Evolutionary conservation across 30 jellyfish, hydroid and myxozoan species (phyloP).

Genomic region (Aurelia coerulea): DNA sequence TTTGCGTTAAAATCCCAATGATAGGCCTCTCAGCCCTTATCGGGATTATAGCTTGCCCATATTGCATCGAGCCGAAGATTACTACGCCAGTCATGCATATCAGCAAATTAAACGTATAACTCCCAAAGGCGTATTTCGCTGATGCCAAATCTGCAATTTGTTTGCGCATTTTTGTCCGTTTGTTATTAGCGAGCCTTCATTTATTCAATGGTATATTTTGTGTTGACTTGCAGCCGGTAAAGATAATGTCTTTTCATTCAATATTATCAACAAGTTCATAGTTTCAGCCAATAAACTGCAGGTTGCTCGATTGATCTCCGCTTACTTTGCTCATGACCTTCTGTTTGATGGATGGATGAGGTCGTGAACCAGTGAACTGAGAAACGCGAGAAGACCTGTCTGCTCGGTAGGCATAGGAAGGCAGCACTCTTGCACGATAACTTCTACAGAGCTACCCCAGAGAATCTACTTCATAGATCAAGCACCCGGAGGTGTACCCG

Average conservation of each 20-base stretch:
- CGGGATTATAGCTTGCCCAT: slow-evolving; percentile 25
- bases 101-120: neutral
- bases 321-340: slow-evolving; percentile 3
- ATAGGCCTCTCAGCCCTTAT: slow-evolving; percentile 62
- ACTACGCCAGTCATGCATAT: slow-evolving; percentile 7
- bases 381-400: no score
- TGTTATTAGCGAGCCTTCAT: no score
- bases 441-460: no score
- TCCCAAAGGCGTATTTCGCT: neutral
- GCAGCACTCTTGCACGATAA: no score
- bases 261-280: neutral
- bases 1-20: slow-evolving; percentile 62
- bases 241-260: neutral
- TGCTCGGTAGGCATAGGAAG: no score
- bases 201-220: no score
- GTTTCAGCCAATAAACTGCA: neutral
- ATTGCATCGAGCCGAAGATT: slow-evolving; percentile 5
- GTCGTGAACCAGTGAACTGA: no score
- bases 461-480: no score
- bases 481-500: no score
- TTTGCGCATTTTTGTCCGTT: neutral
- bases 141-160: neutral
- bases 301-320: neutral
- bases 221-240: no score
- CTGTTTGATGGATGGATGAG: no score